These are phyloP conservation scores for Clanis bilineata DNA, from an alignment of 2,888 invertebrate species.

Conservation along the genomic window DNA sequence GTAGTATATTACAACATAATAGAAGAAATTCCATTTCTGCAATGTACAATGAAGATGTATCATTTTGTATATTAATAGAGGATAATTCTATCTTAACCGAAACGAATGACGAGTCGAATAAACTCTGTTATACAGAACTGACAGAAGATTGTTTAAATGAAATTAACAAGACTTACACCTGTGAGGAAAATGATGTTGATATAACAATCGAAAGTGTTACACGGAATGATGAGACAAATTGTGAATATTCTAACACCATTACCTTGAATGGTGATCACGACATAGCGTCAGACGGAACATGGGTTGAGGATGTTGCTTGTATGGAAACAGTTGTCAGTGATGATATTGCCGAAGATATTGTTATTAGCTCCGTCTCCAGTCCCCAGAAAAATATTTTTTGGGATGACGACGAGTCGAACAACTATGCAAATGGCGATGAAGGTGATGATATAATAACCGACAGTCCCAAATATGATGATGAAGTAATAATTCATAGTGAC, in stretches of 20 bases:
- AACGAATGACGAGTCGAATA: slow-evolving; percentile 54
- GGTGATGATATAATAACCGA: slow-evolving; percentile 51
- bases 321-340: slow-evolving; percentile 74
- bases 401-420: slow-evolving; percentile 36
- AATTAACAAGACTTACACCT: slow-evolving; percentile 32
- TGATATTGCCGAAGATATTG: slow-evolving; percentile 64
- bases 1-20: slow-evolving; percentile 56
- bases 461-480: slow-evolving; percentile 59
- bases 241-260: slow-evolving; percentile 40
- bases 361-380: slow-evolving; percentile 49
- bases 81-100: slow-evolving; percentile 65
- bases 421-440: slow-evolving; percentile 29
- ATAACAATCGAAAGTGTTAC: slow-evolving; percentile 16
- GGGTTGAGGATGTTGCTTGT: slow-evolving; percentile 74
- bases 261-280: slow-evolving; percentile 41
- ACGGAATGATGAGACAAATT: slow-evolving; percentile 25
- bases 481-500: slow-evolving; percentile 52
- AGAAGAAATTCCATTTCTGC: slow-evolving; percentile 70
- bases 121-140: slow-evolving; percentile 59
- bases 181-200: slow-evolving; percentile 23
- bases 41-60: slow-evolving; percentile 63
- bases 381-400: slow-evolving; percentile 40
- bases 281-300: slow-evolving; percentile 52
- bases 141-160: slow-evolving; percentile 46
- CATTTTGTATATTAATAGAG: slow-evolving; percentile 71